These are phyloP conservation scores for Penaeus monodon DNA, from an alignment of 2,888 invertebrate genomes.

Conservation along the genomic window DNA sequence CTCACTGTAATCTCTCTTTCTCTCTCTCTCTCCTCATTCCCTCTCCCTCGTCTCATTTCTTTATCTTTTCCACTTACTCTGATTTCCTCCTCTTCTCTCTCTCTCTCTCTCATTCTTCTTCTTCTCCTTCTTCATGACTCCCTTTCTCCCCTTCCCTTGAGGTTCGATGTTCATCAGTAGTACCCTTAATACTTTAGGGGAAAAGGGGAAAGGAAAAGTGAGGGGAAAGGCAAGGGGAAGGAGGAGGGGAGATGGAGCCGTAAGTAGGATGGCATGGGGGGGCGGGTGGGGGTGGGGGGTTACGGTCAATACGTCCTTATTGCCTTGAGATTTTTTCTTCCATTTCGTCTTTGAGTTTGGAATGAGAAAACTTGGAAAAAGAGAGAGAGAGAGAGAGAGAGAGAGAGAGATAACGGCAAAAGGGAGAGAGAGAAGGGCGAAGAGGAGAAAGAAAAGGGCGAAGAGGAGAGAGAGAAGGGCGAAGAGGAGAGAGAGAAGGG, in stretches of 20 bases:
- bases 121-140: not conserved
- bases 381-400: not conserved
- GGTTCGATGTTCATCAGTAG: not conserved
- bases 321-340: too few species aligned
- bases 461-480: too few species aligned
- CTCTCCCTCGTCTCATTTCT: not conserved
- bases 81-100: not conserved
- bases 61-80: not conserved
- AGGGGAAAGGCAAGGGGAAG: not conserved
- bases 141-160: not conserved
- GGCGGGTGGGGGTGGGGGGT: not conserved
- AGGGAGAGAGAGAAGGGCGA: not conserved
- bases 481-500: too few species aligned
- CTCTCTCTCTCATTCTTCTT: not conserved
- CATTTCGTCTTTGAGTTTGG: too few species aligned
- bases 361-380: not conserved
- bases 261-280: not conserved
- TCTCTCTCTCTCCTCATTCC: constrained; percentile 7
- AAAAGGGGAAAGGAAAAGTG: not conserved
- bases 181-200: too few species aligned
- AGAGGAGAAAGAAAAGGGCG: rapidly evolving
- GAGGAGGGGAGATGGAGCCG: not conserved
- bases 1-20: not conserved
- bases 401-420: not conserved
- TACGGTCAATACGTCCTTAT: too few species aligned